phyloP scores from a whole-genome alignment of 1,140 invertebrate species.

The Drosophila equinoxialis region DNA sequence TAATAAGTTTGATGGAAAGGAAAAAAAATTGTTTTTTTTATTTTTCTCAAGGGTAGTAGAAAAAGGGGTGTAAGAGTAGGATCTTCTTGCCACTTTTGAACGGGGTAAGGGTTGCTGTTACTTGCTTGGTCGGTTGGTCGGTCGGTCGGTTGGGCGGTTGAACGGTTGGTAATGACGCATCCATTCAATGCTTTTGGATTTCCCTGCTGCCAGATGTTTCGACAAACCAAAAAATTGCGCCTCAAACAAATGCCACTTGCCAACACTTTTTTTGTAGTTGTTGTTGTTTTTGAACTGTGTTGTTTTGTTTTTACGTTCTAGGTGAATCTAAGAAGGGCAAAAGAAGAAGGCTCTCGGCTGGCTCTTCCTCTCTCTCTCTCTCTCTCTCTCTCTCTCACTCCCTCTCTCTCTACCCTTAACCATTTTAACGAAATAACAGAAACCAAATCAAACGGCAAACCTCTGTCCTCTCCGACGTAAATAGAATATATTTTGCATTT shows the following conservation, averaged over 20 bases:
- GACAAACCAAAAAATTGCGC: slow-evolving; percentile 22
- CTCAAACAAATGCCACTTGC: slow-evolving; percentile 56
- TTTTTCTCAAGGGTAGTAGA: slow-evolving; percentile 67
- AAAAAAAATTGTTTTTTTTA: slow-evolving; percentile 19
- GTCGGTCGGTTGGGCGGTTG: background rate
- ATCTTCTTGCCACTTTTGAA: background rate
- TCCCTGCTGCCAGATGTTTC: slow-evolving; percentile 68
- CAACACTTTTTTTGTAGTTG: slow-evolving; percentile 19
- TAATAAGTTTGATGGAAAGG: slow-evolving; percentile 20
- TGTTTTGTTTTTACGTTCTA: slow-evolving; percentile 28
- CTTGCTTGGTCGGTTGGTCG: no score
- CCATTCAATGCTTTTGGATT: slow-evolving; percentile 56
- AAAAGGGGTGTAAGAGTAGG: slow-evolving; percentile 40
- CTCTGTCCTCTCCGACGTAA: slow-evolving; percentile 4
- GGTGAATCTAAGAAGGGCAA: slow-evolving; percentile 26
- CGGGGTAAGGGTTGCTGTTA: slow-evolving; percentile 28
- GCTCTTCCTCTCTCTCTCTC: background rate
- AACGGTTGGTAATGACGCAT: slow-evolving; percentile 60
- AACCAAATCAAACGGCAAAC: slow-evolving; percentile 25
- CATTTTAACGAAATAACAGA: background rate
- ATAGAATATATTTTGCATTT: slow-evolving; percentile 71
- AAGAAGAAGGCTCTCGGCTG: background rate
- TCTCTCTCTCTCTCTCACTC: background rate
- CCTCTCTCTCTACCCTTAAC: slow-evolving; percentile 7
- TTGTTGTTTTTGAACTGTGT: background rate